These are phyloP conservation scores for Dorcus hopei DNA, from an alignment of 2,888 invertebrate genomes.

Conservation along the genomic window DNA sequence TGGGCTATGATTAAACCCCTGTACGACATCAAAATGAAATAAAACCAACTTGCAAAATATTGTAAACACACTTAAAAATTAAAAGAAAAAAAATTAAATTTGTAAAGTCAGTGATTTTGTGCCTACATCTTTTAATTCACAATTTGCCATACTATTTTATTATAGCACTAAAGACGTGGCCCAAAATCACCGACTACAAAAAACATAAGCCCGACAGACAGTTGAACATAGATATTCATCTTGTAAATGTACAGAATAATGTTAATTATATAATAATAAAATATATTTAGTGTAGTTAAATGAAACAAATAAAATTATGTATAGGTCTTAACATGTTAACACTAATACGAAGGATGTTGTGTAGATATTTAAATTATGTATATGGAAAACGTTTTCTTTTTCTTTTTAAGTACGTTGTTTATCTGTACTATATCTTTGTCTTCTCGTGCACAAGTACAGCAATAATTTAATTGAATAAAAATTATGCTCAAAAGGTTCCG, in stretches of 20 bases:
- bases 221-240: slow-evolving; percentile 13
- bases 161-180: slow-evolving; percentile 3
- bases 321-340: slow-evolving; percentile 14
- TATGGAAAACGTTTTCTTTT: slow-evolving; percentile 1
- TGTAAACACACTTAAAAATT: too few species aligned
- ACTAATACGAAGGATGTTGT: slow-evolving; percentile 8
- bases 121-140: slow-evolving; percentile 1
- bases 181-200: slow-evolving; percentile 13
- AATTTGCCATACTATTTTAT: slow-evolving; percentile 15
- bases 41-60: too few species aligned
- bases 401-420: too few species aligned
- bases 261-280: slow-evolving; percentile 14
- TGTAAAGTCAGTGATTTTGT: slow-evolving; percentile 12
- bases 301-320: slow-evolving; percentile 14
- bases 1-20: too few species aligned
- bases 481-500: too few species aligned
- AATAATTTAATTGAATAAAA: slow-evolving; percentile 9
- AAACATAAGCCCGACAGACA: slow-evolving; percentile 12
- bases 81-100: too few species aligned
- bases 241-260: slow-evolving; percentile 18
- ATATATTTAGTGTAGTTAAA: slow-evolving; percentile 13
- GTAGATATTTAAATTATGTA: slow-evolving; percentile 12
- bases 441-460: slow-evolving; percentile 16
- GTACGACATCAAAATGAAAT: too few species aligned
- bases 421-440: neutral